Evolutionary conservation across 2,888 invertebrate species (phyloP), one percentile per base, ranked within the genome.

Genomic region (Ferdinandea cuprea): DNA sequence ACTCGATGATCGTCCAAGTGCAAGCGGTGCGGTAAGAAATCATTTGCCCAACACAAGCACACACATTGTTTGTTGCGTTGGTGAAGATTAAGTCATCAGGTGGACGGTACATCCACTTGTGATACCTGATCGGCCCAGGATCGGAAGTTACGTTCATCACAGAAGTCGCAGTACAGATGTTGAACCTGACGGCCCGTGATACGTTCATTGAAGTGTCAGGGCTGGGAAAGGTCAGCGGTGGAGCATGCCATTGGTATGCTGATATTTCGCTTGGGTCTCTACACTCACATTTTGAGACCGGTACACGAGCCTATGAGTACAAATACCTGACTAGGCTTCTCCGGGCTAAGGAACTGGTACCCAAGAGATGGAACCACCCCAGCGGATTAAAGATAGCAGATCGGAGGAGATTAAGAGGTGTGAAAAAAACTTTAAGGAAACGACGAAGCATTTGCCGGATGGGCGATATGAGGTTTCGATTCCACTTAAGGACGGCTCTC

Each of bases 261-360:
- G n/a, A n/a, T n/a, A n/a, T n/a, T n/a, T 25, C 52, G 3, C 13
- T 65, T 15, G 30, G 32, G 17, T 56, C 46, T 7, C 35, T 56
- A 15, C 25, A 56, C 37, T 46, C 46, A n/a, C n/a, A n/a, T n/a
- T n/a, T n/a, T n/a, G n/a, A n/a, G n/a, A n/a, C n/a, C n/a, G n/a
- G n/a, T n/a, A n/a, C n/a, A n/a, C n/a, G n/a, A 37, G 48, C 63
- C 1, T 35, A 21, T 13, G 35, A 46, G 8, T 68, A 44, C 8
- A 35, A 46, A 9, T 44, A 54, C 25, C 46, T 68, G 46, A 68
- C 68, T 32, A 35, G 54, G 2, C 25, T 58, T 13, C 46, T 69
- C 25, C 46, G 35, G 46, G 46, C 37, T 37, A 42, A 58, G 3
- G 4, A 17, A 46, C 9, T 54, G 17, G n/a, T n/a, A 30, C 13